These are phyloP conservation scores for Morinoia aosen DNA, from an alignment of 2,888 invertebrate species.

Conservation along the genomic window DNA sequence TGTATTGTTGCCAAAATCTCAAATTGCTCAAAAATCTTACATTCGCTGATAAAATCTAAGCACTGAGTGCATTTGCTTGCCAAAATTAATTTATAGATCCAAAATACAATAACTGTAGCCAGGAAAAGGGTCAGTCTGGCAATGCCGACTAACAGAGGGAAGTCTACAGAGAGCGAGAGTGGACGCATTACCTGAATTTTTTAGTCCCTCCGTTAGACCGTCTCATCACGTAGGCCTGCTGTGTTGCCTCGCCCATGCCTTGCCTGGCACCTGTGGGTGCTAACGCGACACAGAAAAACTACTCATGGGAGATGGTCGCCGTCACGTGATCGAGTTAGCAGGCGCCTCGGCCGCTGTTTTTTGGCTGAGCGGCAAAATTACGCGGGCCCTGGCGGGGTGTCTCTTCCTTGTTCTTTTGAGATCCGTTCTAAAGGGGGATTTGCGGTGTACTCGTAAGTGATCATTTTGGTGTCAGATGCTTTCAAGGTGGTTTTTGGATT, in stretches of 20 bases:
- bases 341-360: not conserved
- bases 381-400: not conserved
- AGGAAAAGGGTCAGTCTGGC: not conserved
- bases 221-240: not conserved
- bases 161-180: not conserved
- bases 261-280: not conserved
- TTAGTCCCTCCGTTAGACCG: not conserved
- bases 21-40: too few species aligned
- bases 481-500: not conserved
- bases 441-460: not conserved
- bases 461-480: not conserved
- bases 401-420: not conserved
- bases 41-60: too few species aligned
- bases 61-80: too few species aligned
- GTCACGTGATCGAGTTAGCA: constrained; percentile 17
- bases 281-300: not conserved
- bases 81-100: too few species aligned
- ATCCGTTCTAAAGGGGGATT: not conserved
- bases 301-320: not conserved
- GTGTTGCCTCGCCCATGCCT: not conserved
- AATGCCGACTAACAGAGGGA: not conserved
- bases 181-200: not conserved
- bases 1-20: too few species aligned
- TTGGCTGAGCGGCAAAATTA: not conserved
- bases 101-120: too few species aligned